These are phyloP conservation scores for Nebria brevicollis DNA, from an alignment of 2,888 invertebrate species.

Conservation along the genomic window DNA sequence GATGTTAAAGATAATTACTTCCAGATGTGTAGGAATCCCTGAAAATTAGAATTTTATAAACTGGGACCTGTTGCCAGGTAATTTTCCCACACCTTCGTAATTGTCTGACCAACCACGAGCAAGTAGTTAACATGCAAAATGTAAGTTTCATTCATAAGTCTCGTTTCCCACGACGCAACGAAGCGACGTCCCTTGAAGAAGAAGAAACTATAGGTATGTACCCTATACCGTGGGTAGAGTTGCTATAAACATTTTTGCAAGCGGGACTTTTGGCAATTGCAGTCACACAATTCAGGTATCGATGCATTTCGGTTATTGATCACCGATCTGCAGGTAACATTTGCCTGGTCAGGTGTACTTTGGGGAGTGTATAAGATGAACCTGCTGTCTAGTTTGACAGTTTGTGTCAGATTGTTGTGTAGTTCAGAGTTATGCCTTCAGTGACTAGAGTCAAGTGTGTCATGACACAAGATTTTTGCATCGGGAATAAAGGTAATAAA, in stretches of 20 bases:
- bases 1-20: neutral
- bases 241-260: constrained; percentile 21
- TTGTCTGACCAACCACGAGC: constrained; percentile 5
- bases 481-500: constrained; percentile 30
- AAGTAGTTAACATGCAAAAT: neutral
- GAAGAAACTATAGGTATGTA: constrained; percentile 27
- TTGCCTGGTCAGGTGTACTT: constrained; percentile 18
- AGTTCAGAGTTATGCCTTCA: constrained; percentile 31
- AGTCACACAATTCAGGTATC: constrained; percentile 14
- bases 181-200: constrained; percentile 16
- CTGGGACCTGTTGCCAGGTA: constrained; percentile 24
- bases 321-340: constrained; percentile 1
- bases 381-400: constrained; percentile 40
- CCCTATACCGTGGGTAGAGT: constrained; percentile 21
- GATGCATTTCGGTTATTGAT: constrained; percentile 28
- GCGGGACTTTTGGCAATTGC: constrained; percentile 30
- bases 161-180: constrained; percentile 29
- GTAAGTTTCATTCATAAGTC: constrained; percentile 29
- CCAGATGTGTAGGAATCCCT: constrained; percentile 12
- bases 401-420: constrained; percentile 20
- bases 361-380: constrained; percentile 39
- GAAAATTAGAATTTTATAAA: constrained; percentile 47
- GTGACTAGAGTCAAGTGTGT: constrained; percentile 31
- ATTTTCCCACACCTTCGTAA: constrained; percentile 14
- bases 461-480: constrained; percentile 14